Evolutionary conservation across 2,113 vertebrate genomes (phyloP).

Genomic region (Elachura formosa): DNA sequence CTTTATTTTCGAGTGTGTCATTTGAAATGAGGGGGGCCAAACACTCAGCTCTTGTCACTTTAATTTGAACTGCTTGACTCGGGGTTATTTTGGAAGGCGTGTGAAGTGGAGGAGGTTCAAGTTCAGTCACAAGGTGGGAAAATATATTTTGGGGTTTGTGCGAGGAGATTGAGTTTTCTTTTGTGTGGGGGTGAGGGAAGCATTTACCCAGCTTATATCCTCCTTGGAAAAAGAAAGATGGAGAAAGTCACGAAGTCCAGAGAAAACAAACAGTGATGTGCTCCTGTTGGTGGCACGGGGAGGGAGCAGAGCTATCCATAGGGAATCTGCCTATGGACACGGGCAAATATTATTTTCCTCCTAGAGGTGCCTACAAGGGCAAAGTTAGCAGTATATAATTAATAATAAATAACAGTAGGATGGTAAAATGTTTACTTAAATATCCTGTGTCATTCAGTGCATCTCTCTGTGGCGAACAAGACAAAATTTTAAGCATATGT

Average conservation of each 20-base stretch:
- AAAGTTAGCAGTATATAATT: slow-evolving; percentile 38
- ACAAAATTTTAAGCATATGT: not conserved
- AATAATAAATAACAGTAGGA: slow-evolving; percentile 48
- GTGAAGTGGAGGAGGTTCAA: not conserved
- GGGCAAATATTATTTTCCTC: not conserved
- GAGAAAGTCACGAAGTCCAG: not conserved
- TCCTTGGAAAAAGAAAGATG: not conserved
- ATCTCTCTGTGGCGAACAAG: not conserved
- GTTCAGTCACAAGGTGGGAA: not conserved
- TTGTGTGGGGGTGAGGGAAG: not conserved
- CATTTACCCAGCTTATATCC: not conserved
- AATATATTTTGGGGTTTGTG: not conserved
- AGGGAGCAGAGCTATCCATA: not conserved
- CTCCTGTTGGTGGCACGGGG: accelerated
- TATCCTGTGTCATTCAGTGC: not conserved
- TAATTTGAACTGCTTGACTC: not conserved
- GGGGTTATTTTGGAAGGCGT: not conserved
- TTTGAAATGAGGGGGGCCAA: not conserved
- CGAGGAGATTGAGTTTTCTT: not conserved
- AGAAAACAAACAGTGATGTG: not conserved
- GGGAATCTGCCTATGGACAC: not conserved
- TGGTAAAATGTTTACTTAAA: slow-evolving; percentile 9
- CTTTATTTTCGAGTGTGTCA: not conserved
- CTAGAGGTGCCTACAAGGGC: slow-evolving; percentile 45
- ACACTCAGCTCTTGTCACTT: not conserved